Percentiles rank a stretch among this genome's conserved stretches.
Evolutionary conservation across 2,797 vertebrate genomes (phyloP).

Genomic region (Ciconia nigra): DNA sequence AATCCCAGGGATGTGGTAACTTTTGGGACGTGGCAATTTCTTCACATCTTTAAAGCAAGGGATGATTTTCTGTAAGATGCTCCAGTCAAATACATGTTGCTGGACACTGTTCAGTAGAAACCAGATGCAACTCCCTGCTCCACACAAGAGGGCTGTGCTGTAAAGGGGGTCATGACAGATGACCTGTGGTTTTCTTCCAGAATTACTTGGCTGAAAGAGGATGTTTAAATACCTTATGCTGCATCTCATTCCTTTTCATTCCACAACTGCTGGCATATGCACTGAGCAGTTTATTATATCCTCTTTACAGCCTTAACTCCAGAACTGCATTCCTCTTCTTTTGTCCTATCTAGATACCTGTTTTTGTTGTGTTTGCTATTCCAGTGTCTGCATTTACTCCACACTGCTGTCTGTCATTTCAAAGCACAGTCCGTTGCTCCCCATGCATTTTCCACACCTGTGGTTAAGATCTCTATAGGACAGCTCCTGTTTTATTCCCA

Average conservation of each 20-base stretch:
- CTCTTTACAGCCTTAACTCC: neutral
- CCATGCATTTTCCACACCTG: neutral
- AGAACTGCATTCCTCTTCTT: neutral
- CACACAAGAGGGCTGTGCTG: neutral
- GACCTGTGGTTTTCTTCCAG: conserved; percentile 26
- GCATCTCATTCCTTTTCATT: conserved; percentile 1
- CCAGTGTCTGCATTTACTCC: neutral
- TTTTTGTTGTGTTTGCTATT: neutral
- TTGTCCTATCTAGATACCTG: neutral
- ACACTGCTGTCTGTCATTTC: neutral
- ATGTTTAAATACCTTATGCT: conserved; percentile 17
- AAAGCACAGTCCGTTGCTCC: neutral
- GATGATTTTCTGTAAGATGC: conserved; percentile 36
- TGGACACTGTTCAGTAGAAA: neutral
- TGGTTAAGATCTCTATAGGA: neutral
- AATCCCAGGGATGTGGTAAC: conserved; percentile 34
- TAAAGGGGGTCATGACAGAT: neutral
- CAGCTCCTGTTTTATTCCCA: conserved; percentile 7
- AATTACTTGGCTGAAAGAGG: conserved; percentile 16
- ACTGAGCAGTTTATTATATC: neutral
- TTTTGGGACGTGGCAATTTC: conserved; percentile 8
- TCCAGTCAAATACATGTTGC: neutral
- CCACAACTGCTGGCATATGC: neutral
- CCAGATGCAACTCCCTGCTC: neutral
- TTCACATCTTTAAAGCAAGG: neutral